phyloP scores from a whole-genome alignment of 2,113 vertebrate genomes.

The Fregetta grallaria region DNA sequence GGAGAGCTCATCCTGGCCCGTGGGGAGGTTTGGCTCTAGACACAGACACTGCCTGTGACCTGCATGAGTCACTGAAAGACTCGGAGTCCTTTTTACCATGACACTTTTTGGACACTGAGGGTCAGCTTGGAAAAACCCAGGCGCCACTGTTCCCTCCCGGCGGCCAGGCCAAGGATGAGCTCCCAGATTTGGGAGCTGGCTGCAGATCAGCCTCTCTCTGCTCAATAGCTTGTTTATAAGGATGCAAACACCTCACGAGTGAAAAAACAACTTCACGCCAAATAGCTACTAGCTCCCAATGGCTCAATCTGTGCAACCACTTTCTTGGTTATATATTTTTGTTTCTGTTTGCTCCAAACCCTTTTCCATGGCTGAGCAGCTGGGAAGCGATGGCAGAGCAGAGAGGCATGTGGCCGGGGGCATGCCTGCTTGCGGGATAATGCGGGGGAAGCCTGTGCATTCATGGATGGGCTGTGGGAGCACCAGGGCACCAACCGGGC shows the following conservation, averaged over 20 bases:
- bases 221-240: not conserved
- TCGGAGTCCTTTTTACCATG: not conserved
- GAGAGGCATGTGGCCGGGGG: accelerated
- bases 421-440: not conserved
- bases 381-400: not conserved
- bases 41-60: not conserved
- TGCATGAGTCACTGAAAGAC: not conserved
- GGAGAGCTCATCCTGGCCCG: not conserved
- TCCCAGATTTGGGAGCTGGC: not conserved
- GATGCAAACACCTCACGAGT: not conserved
- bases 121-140: not conserved
- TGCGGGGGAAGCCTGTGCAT: accelerated
- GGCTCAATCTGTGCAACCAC: not conserved
- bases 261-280: not conserved
- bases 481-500: not conserved
- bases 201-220: not conserved
- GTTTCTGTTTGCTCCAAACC: not conserved
- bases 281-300: not conserved
- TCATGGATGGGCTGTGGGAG: accelerated
- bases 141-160: not conserved
- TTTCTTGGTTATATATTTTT: not conserved
- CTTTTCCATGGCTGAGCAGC: not conserved
- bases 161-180: not conserved
- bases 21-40: not conserved
- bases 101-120: not conserved